phyloP scores from a whole-genome alignment of 2,113 vertebrate genomes.

The Antechinus flavipes region DNA sequence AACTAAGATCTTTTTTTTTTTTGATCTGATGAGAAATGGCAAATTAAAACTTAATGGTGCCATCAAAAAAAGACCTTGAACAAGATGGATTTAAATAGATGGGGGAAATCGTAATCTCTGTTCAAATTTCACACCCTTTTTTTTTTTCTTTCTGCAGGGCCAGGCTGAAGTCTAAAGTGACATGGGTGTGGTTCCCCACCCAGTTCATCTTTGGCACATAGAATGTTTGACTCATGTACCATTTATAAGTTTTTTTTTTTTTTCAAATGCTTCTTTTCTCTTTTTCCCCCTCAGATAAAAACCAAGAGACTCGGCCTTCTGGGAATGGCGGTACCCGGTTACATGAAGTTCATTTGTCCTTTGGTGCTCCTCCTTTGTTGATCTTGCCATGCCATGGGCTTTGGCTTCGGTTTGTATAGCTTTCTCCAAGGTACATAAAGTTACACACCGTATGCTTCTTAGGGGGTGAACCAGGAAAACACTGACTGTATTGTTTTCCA shows the following conservation, averaged over 20 bases:
- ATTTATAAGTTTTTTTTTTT: not conserved
- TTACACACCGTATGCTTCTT: not conserved
- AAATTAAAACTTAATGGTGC: not conserved
- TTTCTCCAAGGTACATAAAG: not conserved
- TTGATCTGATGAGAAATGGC: not conserved
- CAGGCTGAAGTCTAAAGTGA: constrained; percentile 9
- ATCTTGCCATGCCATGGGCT: not conserved
- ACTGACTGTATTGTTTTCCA: not conserved
- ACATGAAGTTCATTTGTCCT: not conserved
- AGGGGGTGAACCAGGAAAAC: not conserved
- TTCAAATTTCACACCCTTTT: not conserved
- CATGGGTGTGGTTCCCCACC: not conserved
- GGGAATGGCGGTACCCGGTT: not conserved
- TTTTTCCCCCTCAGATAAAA: not conserved
- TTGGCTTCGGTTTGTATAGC: not conserved
- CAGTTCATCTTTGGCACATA: not conserved
- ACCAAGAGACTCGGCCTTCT: not conserved
- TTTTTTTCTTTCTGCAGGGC: not conserved
- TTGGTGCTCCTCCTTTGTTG: not conserved
- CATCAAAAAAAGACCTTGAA: not conserved
- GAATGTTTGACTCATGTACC: not conserved
- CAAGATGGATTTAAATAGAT: not conserved
- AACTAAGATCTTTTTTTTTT: not conserved
- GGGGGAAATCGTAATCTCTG: not conserved
- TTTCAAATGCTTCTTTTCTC: not conserved